These are phyloP conservation scores for Heterohyrax brucei DNA, from an alignment of 2,797 vertebrate genomes.

Conservation along the genomic window DNA sequence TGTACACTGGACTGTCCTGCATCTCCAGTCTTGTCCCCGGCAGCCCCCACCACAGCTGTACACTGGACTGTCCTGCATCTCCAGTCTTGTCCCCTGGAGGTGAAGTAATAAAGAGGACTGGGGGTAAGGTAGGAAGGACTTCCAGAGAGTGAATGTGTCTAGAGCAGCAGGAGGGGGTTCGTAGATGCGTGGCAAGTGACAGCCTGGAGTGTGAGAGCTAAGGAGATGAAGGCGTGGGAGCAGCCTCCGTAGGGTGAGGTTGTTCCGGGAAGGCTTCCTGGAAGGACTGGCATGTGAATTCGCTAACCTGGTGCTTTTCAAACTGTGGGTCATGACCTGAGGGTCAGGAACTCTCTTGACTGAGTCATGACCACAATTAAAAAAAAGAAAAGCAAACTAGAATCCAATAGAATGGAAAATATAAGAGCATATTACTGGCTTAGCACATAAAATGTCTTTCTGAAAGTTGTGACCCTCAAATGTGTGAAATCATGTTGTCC, in stretches of 20 bases:
- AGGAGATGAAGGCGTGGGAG: slow-evolving; percentile 55
- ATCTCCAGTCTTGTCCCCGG: background rate
- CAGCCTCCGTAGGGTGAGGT: background rate
- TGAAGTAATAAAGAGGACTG: background rate
- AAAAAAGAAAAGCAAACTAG: background rate
- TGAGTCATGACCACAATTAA: slow-evolving; percentile 62
- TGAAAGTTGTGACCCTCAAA: background rate
- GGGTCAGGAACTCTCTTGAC: slow-evolving; percentile 59
- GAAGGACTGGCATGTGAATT: slow-evolving; percentile 57
- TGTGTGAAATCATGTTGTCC: background rate
- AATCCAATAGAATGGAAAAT: slow-evolving; percentile 35
- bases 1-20: background rate
- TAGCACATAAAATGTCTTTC: background rate
- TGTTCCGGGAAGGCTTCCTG: slow-evolving; percentile 62
- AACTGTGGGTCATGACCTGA: background rate
- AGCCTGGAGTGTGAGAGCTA: background rate
- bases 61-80: background rate
- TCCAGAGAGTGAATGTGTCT: background rate
- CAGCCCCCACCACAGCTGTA: background rate
- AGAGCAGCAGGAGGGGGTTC: background rate
- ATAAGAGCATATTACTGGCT: background rate
- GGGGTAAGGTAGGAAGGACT: background rate
- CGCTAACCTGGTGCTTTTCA: slow-evolving; percentile 61
- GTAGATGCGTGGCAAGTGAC: background rate
- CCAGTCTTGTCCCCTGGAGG: background rate